Evolutionary conservation across 2,113 vertebrate genomes (phyloP).

Genomic region (Polypterus bichir): DNA sequence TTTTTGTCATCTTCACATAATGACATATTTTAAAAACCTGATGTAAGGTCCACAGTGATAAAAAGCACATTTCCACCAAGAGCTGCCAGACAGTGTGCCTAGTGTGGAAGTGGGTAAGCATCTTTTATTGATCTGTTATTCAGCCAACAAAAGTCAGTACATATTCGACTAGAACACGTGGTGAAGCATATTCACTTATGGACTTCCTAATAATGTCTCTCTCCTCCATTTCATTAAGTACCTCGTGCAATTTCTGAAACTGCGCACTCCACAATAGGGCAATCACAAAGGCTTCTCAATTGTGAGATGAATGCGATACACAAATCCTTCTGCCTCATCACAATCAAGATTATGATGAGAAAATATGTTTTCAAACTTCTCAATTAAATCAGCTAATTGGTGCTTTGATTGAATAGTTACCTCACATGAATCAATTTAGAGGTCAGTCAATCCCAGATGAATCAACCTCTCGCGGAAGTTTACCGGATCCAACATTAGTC

Average conservation of each 20-base stretch:
- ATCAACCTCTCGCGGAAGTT: not conserved
- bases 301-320: too few species aligned
- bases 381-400: not conserved
- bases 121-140: not conserved
- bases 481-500: not conserved
- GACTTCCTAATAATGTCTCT: not conserved
- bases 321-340: constrained; percentile 6
- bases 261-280: too few species aligned
- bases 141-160: not conserved
- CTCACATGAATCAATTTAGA: not conserved
- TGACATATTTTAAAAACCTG: too few species aligned
- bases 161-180: not conserved
- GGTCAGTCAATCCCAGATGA: not conserved
- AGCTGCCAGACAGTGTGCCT: not conserved
- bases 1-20: too few species aligned
- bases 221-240: too few species aligned
- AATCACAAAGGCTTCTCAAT: too few species aligned
- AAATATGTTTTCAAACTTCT: constrained; percentile 5
- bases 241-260: too few species aligned
- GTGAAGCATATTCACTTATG: not conserved
- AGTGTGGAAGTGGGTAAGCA: not conserved
- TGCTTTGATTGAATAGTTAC: not conserved
- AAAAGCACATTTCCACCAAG: too few species aligned
- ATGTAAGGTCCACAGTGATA: too few species aligned
- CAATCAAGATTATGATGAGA: constrained; percentile 12